A percentile compares a stretch with the other conserved stretches of the same genome.
Conservation (phyloP, 2,888 invertebrate genomes). For the Hesperia comma region DNA sequence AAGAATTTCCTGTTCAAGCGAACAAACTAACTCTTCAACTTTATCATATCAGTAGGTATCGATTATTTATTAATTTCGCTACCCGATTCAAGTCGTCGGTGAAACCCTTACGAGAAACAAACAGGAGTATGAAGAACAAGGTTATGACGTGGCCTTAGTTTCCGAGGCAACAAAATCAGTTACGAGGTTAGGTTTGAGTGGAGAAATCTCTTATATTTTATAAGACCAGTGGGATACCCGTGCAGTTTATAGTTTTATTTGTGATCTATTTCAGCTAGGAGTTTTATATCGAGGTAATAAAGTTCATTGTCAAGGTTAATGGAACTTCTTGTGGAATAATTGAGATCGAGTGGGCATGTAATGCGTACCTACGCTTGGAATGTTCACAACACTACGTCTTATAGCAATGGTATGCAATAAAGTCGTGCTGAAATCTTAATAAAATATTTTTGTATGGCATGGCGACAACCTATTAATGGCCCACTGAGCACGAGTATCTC, state of each 20-base stretch:
- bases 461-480: too few species aligned
- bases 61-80: neutral
- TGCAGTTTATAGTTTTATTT: conserved; percentile 19
- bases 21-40: too few species aligned
- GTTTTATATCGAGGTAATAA: too few species aligned
- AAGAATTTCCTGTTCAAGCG: too few species aligned
- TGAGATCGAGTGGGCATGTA: neutral
- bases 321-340: neutral
- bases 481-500: too few species aligned
- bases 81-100: neutral
- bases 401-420: too few species aligned
- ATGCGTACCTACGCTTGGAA: neutral
- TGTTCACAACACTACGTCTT: neutral
- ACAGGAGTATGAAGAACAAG: conserved; percentile 18
- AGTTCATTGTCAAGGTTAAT: neutral
- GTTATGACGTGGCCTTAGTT: conserved; percentile 10
- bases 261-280: neutral
- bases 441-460: too few species aligned
- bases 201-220: conserved; percentile 6
- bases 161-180: conserved; percentile 16
- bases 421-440: too few species aligned
- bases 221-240: conserved; percentile 11
- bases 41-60: too few species aligned
- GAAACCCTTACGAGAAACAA: conserved; percentile 1
- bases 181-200: conserved; percentile 4